phyloP scores from a whole-genome alignment of 1,140 invertebrate genomes.

The Conopomorpha cramerella region DNA sequence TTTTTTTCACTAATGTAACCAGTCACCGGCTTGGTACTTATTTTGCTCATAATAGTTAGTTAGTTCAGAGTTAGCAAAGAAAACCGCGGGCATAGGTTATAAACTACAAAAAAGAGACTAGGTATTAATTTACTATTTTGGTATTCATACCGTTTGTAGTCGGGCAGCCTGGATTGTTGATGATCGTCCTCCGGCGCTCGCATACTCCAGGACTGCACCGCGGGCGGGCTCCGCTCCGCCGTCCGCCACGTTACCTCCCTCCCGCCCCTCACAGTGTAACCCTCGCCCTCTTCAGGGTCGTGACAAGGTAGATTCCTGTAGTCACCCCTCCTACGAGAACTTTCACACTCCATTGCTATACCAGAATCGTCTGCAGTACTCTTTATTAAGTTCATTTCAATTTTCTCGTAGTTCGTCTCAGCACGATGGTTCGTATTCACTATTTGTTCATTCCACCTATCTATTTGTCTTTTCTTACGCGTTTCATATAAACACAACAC shows the following conservation, averaged over 20 bases:
- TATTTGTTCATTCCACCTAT: constrained; percentile 61
- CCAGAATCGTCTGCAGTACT: constrained; percentile 45
- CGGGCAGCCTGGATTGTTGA: too few species aligned
- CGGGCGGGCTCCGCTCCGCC: constrained; percentile 24
- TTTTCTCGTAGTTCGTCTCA: constrained; percentile 77
- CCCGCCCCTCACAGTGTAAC: constrained; percentile 27
- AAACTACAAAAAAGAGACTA: too few species aligned
- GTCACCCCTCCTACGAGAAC: constrained; percentile 64
- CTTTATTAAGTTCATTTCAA: constrained; percentile 69
- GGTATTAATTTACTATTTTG: too few species aligned
- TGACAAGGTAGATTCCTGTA: constrained; percentile 71
- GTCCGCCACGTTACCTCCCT: constrained; percentile 44
- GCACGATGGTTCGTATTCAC: constrained; percentile 59
- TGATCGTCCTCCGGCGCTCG: too few species aligned
- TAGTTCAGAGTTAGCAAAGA: too few species aligned
- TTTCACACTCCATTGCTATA: constrained; percentile 29
- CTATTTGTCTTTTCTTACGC: constrained; percentile 48
- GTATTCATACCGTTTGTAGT: too few species aligned
- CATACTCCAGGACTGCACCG: constrained; percentile 17
- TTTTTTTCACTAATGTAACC: too few species aligned
- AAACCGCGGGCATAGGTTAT: too few species aligned
- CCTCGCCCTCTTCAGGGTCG: constrained; percentile 65
- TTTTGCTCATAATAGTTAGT: too few species aligned
- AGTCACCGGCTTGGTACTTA: too few species aligned
- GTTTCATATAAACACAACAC: constrained; percentile 46